Conservation (phyloP, 2,797 vertebrate genomes). For the Coccyzus lansbergi region DNA sequence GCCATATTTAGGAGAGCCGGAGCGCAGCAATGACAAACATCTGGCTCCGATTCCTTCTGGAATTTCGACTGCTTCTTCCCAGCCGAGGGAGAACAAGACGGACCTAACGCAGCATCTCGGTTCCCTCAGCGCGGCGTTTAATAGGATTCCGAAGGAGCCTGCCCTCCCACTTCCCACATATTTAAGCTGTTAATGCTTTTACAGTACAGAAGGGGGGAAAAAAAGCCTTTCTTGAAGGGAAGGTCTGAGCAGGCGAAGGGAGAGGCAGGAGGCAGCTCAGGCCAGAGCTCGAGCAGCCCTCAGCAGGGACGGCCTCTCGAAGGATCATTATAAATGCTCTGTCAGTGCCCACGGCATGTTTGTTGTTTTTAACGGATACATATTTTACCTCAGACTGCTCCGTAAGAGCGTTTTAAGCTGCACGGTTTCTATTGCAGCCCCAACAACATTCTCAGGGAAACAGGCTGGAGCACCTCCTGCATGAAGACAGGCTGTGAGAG, state of each 20-base stretch:
- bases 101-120: conserved; percentile 22
- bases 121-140: conserved; percentile 8
- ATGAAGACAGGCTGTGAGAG: too few relatives aligned
- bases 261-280: background rate
- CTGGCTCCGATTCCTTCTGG: conserved; percentile 77
- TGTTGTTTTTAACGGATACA: accelerated
- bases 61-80: conserved; percentile 77
- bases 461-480: too few relatives aligned
- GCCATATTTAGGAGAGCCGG: conserved; percentile 75
- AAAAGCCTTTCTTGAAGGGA: background rate
- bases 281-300: background rate
- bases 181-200: conserved; percentile 63
- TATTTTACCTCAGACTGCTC: background rate
- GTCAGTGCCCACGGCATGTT: background rate
- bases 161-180: conserved; percentile 27
- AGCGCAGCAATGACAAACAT: conserved; percentile 72
- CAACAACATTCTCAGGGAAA: accelerated
- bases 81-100: conserved; percentile 54
- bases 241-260: background rate
- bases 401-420: background rate
- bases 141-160: conserved; percentile 50
- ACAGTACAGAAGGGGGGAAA: background rate
- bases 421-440: background rate
- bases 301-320: too few relatives aligned
- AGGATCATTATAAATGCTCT: too few relatives aligned